A percentile compares a stretch with the other conserved stretches of the same genome.
phyloP scores from a whole-genome alignment of 2,888 invertebrate genomes.

The Apamea monoglypha region DNA sequence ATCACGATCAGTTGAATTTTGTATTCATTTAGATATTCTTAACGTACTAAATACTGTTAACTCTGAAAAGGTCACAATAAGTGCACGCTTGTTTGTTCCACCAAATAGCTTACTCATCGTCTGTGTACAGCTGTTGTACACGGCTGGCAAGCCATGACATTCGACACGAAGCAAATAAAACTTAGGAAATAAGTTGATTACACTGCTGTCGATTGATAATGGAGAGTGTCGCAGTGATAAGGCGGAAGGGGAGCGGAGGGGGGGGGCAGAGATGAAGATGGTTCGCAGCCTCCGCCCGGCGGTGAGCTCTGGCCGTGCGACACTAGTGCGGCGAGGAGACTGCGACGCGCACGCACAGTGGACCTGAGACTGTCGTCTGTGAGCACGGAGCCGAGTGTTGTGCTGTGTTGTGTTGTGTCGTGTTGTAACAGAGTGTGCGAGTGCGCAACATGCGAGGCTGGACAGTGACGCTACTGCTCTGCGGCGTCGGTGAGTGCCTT shows the following conservation, averaged over 20 bases:
- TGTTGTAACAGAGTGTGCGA: constrained; percentile 3
- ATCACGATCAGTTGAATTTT: neutral
- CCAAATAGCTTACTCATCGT: neutral
- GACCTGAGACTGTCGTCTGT: neutral
- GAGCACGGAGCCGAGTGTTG: neutral
- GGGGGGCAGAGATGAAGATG: constrained; percentile 21
- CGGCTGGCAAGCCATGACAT: neutral
- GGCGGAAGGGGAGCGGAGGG: neutral
- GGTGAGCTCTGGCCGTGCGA: neutral
- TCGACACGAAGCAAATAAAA: neutral
- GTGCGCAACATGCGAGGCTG: constrained; percentile 33
- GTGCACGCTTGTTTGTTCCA: neutral
- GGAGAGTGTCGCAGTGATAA: neutral
- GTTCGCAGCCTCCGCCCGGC: constrained; percentile 12
- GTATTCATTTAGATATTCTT: neutral
- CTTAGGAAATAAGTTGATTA: neutral
- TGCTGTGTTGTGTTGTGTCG: constrained; percentile 19
- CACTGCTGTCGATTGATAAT: neutral
- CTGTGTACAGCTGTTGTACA: neutral
- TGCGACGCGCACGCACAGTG: constrained; percentile 41
- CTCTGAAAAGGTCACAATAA: neutral
- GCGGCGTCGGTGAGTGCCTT: constrained; percentile 45
- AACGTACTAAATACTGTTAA: neutral
- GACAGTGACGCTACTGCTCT: constrained; percentile 44
- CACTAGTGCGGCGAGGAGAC: constrained; percentile 19